Evolutionary conservation across 2,797 vertebrate species (phyloP), one percentile per base, ranked within the genome.

Genomic region (Myripristis murdjan): DNA sequence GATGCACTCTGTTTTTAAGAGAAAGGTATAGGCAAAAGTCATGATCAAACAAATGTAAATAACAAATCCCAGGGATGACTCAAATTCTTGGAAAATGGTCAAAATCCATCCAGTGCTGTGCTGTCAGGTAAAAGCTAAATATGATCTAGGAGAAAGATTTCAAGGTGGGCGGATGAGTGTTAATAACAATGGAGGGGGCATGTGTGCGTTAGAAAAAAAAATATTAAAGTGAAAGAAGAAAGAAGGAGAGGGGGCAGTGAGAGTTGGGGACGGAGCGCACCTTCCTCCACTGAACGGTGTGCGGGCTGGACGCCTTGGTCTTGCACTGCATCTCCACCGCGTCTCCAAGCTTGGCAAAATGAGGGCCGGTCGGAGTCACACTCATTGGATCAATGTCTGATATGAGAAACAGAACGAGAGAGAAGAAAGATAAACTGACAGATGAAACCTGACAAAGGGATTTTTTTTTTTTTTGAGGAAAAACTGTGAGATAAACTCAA

Each of bases 261-360:
- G 49, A 65, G 11, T 62, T 39, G 39, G 12, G 9, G 2, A 59
- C 2, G 33, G 18, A 7, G 46, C 72, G 0, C 46, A 92, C 92
- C 91, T 92, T 93, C 57, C 84, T 92, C 92, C 92, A 93, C 0
- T 90, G 88, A 12, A 89, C 64, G 1, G 89, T 91, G 20, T 90
- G 76, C 0, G 0, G 0, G n/a, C n/a, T 58, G 0, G 92, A 93
- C 35, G 78, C 90, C 70, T 84, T 92, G 51, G 82, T 91, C 83
- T 87, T 92, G 16, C 92, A 93, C 77, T 91, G 88, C 89, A 90
- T 87, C 58, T 90, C 84, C 73, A 92, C 85, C 3, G 79, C 88
- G 26, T 84, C 81, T 60, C 86, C 91, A 0, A 91, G 44, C 79
- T 53, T 81, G 68, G 82, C 82, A 0, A 71, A 53, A 46, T 90